These are phyloP conservation scores for Xanthorhoe designata DNA, from an alignment of 2,888 invertebrate genomes.

Conservation along the genomic window DNA sequence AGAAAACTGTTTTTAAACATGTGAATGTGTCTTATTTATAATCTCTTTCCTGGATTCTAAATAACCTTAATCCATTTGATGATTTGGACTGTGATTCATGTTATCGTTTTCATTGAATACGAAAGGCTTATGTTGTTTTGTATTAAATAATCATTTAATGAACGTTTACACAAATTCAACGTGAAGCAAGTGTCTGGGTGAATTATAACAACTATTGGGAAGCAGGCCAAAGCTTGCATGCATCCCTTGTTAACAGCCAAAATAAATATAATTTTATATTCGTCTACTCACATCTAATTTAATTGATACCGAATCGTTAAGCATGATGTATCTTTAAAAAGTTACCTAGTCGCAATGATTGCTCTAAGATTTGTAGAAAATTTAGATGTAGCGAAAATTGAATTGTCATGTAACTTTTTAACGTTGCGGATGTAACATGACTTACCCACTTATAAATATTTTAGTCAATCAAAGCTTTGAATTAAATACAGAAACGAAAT, in stretches of 20 bases:
- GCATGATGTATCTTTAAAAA: slow-evolving; percentile 11
- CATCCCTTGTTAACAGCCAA: slow-evolving; percentile 60
- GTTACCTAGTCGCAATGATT: slow-evolving; percentile 5
- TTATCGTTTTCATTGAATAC: slow-evolving; percentile 4
- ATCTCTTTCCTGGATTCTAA: background rate
- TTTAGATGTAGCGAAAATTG: background rate
- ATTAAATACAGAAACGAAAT: too few species aligned
- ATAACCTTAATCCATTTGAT: background rate
- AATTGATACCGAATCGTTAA: slow-evolving; percentile 24
- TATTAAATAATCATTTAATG: slow-evolving; percentile 28
- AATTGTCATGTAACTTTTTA: slow-evolving; percentile 6
- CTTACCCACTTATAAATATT: background rate
- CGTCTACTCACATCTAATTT: slow-evolving; percentile 30
- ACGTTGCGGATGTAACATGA: background rate
- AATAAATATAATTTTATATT: slow-evolving; percentile 56
- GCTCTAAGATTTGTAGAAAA: background rate
- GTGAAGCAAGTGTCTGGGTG: slow-evolving; percentile 54
- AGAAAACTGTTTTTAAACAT: slow-evolving; percentile 4
- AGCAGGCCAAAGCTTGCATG: slow-evolving; percentile 47
- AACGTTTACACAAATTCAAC: slow-evolving; percentile 36
- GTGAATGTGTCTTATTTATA: slow-evolving; percentile 1
- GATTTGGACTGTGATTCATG: slow-evolving; percentile 1
- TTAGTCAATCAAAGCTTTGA: background rate
- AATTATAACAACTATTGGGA: slow-evolving; percentile 67
- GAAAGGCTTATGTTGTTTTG: slow-evolving; percentile 2